phyloP scores from a whole-genome alignment of 2,888 invertebrate species.

The Polydrusus tereticollis region DNA sequence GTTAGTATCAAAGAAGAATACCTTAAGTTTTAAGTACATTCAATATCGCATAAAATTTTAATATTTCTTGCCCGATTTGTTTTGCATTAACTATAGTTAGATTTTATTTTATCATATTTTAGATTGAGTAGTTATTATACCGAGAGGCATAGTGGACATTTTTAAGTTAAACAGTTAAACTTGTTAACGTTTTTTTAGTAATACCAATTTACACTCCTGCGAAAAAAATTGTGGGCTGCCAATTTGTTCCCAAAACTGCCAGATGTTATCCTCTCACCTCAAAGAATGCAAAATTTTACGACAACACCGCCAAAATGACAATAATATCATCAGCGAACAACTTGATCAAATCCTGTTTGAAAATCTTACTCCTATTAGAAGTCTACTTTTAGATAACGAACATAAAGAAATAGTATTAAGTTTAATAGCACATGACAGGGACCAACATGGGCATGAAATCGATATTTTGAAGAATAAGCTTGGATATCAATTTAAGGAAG shows the following conservation, averaged over 20 bases:
- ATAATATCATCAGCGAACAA: background rate
- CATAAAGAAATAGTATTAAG: slow-evolving; percentile 69
- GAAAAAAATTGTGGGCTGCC: slow-evolving; percentile 76
- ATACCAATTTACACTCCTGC: slow-evolving; percentile 69
- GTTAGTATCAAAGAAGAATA: too few relatives aligned
- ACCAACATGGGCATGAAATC: slow-evolving; percentile 73
- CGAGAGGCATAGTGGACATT: too few relatives aligned
- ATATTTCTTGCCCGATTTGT: too few relatives aligned
- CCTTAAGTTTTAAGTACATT: too few relatives aligned
- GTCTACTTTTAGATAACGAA: slow-evolving; percentile 65
- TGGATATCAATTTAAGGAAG: slow-evolving; percentile 68
- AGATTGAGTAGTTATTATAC: too few relatives aligned
- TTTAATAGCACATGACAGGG: slow-evolving; percentile 61
- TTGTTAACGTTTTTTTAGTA: slow-evolving; percentile 67
- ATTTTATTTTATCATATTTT: too few relatives aligned
- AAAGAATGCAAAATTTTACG: slow-evolving; percentile 76
- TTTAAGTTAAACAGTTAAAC: too few relatives aligned
- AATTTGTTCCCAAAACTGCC: slow-evolving; percentile 77
- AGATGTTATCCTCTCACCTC: slow-evolving; percentile 71
- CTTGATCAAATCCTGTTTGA: slow-evolving; percentile 60
- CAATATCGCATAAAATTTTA: too few relatives aligned
- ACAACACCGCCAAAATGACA: slow-evolving; percentile 63
- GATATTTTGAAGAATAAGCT: slow-evolving; percentile 68
- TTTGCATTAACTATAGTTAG: too few relatives aligned
- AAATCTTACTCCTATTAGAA: slow-evolving; percentile 67